A percentile compares a stretch with the other conserved stretches of the same genome.
phyloP scores from a whole-genome alignment of 64 coral and sea anemone species.

The Orbicella faveolata region DNA sequence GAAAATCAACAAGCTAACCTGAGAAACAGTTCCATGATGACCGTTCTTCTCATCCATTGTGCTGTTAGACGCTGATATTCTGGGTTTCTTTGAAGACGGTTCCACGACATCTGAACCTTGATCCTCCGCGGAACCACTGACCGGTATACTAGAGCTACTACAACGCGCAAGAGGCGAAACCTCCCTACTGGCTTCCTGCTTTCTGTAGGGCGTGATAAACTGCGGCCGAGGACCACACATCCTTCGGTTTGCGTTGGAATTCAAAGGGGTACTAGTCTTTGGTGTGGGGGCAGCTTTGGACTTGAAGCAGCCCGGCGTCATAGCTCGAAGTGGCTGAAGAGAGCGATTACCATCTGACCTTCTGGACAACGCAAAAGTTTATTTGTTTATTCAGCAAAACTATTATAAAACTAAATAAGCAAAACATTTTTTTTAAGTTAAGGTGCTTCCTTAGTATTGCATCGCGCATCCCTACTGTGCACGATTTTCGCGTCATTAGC shows the following conservation, averaged over 20 bases:
- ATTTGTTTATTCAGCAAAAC: too few relatives aligned
- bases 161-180: background rate
- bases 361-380: background rate
- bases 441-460: too few relatives aligned
- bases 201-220: slow-evolving; percentile 24
- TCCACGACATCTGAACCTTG: background rate
- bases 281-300: background rate
- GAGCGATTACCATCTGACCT: background rate
- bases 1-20: background rate
- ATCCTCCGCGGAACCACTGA: background rate
- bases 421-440: too few relatives aligned
- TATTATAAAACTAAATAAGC: too few relatives aligned
- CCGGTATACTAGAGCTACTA: background rate
- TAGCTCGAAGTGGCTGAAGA: background rate
- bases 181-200: background rate
- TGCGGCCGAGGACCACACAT: background rate
- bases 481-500: too few relatives aligned
- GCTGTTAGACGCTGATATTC: background rate
- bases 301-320: background rate
- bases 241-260: background rate
- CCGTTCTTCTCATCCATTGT: background rate
- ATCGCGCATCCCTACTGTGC: too few relatives aligned
- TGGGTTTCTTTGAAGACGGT: slow-evolving; percentile 5
- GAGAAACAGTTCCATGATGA: background rate
- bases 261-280: slow-evolving; percentile 21